Conservation (phyloP, 2,888 invertebrate species). For the Argyresthia goedartella region DNA sequence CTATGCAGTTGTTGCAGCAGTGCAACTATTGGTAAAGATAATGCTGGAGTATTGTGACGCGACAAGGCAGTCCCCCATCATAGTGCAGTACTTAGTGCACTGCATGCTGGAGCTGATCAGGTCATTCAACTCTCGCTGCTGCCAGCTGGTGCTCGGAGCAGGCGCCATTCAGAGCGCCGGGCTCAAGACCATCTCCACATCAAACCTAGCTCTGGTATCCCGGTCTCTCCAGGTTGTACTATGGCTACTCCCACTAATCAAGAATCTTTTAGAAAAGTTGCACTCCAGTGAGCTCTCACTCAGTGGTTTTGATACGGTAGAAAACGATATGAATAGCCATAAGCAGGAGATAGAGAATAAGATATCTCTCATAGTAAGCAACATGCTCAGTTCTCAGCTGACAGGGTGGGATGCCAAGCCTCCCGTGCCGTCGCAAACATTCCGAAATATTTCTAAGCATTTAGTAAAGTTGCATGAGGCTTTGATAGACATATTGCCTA, state of each 20-base stretch:
- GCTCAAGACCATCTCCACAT: conserved; percentile 93
- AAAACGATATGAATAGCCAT: conserved; percentile 87
- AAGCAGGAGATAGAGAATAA: conserved; percentile 93
- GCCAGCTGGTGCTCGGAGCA: conserved; percentile 95
- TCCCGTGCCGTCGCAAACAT: conserved; percentile 93
- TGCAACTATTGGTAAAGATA: conserved; percentile 89
- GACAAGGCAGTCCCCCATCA: conserved; percentile 80
- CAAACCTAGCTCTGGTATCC: conserved; percentile 90
- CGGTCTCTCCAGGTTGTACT: conserved; percentile 85
- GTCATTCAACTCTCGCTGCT: conserved; percentile 89
- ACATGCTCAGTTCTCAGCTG: conserved; percentile 85
- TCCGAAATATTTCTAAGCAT: conserved; percentile 89
- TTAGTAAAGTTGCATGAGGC: conserved; percentile 93
- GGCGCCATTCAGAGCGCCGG: conserved; percentile 96
- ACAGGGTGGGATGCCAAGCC: conserved; percentile 94
- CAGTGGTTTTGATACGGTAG: conserved; percentile 77
- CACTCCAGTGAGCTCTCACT: conserved; percentile 60
- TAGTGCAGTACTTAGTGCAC: conserved; percentile 84
- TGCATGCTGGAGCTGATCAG: conserved; percentile 90
- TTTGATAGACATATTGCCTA: conserved; percentile 86
- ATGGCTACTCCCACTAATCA: conserved; percentile 82
- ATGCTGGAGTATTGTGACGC: conserved; percentile 93
- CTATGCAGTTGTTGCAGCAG: conserved; percentile 84
- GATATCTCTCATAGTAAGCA: conserved; percentile 90
- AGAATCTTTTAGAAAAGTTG: conserved; percentile 75